phyloP scores from a whole-genome alignment of 2,888 invertebrate genomes.

The Alsophila aescularia region DNA sequence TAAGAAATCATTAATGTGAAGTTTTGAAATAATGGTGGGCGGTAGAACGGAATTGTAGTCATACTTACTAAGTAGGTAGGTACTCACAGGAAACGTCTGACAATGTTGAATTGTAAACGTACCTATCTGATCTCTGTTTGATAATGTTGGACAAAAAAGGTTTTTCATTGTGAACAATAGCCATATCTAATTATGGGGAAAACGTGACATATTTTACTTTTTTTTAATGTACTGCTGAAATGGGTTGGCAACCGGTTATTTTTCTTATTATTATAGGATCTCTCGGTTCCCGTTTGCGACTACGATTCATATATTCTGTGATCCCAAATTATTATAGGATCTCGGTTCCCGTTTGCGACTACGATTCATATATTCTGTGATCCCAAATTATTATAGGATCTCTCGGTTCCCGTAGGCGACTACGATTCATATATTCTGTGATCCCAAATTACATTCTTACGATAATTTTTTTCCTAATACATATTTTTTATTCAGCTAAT shows the following conservation, averaged over 20 bases:
- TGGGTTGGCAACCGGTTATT: slow-evolving; percentile 15
- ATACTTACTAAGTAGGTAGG: slow-evolving; percentile 16
- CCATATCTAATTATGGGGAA: slow-evolving; percentile 28
- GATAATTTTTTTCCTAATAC: too few species aligned
- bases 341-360: too few species aligned
- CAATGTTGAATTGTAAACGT: slow-evolving; percentile 37
- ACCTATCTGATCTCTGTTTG: slow-evolving; percentile 43
- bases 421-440: too few species aligned
- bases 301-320: too few species aligned
- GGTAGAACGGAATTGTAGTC: slow-evolving; percentile 48
- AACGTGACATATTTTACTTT: slow-evolving; percentile 3
- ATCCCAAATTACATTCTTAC: too few species aligned
- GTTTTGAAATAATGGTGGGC: slow-evolving; percentile 25
- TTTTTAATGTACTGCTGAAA: slow-evolving; percentile 9
- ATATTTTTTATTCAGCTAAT: too few species aligned
- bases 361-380: too few species aligned
- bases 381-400: too few species aligned
- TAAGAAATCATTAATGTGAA: slow-evolving; percentile 47
- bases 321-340: too few species aligned
- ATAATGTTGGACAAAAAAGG: slow-evolving; percentile 34
- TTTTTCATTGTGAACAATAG: slow-evolving; percentile 31
- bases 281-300: not conserved
- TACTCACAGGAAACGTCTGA: slow-evolving; percentile 50
- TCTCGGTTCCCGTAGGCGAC: too few species aligned
- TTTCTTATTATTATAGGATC: slow-evolving; percentile 9